Percentiles rank a stretch among this genome's conserved stretches.
These are phyloP conservation scores for Anisognathus igniventris DNA, from an alignment of 2,797 vertebrate genomes.

Conservation along the genomic window DNA sequence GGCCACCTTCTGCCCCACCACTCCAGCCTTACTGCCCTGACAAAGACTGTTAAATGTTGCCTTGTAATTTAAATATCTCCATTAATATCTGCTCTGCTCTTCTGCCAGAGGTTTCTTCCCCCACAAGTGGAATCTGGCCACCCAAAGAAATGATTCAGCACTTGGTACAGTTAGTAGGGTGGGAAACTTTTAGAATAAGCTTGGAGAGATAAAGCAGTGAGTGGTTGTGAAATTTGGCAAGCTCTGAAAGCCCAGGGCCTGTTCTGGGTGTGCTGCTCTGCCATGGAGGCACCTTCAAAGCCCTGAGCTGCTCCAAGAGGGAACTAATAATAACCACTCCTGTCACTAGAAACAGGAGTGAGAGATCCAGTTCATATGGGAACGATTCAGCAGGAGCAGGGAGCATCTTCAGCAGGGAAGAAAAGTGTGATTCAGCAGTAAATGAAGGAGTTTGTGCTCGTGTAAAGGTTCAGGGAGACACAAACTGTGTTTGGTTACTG, in stretches of 20 bases:
- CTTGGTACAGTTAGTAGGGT: conserved; percentile 12
- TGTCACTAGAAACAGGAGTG: background rate
- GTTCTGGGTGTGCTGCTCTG: background rate
- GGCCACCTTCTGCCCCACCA: background rate
- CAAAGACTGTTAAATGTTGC: background rate
- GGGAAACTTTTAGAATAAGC: conserved; percentile 1
- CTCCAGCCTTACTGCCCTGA: background rate
- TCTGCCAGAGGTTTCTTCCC: background rate
- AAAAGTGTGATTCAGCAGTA: background rate
- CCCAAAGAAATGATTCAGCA: conserved; percentile 35
- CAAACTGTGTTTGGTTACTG: background rate
- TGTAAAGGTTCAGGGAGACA: background rate
- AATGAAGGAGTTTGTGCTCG: background rate
- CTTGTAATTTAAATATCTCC: background rate
- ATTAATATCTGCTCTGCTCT: background rate
- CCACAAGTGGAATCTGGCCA: background rate
- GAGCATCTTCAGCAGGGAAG: background rate
- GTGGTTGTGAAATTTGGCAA: background rate
- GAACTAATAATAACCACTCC: background rate
- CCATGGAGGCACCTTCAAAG: background rate
- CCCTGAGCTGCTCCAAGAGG: background rate
- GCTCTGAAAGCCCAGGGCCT: background rate
- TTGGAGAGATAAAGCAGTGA: conserved; percentile 13
- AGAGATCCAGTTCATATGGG: background rate
- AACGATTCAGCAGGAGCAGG: background rate